These are phyloP conservation scores for Drosophila leontia DNA, from an alignment of 1,140 invertebrate genomes.

Conservation along the genomic window DNA sequence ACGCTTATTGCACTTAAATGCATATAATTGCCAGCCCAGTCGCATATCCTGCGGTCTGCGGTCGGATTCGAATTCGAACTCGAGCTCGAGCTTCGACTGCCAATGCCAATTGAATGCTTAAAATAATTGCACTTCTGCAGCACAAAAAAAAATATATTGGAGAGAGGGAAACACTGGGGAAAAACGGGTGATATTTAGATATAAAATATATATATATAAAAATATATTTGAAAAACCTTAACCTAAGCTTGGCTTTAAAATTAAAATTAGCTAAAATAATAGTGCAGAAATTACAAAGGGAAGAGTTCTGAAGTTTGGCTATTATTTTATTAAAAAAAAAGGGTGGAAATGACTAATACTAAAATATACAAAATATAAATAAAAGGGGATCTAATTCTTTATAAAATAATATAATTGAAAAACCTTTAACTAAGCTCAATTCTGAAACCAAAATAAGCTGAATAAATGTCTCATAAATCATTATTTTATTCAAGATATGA, in stretches of 20 bases:
- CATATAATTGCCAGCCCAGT: conserved; percentile 70
- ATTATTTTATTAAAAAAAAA: too few relatives aligned
- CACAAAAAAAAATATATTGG: background rate
- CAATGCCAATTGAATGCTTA: conserved; percentile 77
- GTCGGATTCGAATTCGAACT: conserved; percentile 59
- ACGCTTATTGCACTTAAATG: conserved; percentile 83
- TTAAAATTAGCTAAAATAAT: too few relatives aligned
- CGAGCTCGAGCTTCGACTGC: conserved; percentile 35
- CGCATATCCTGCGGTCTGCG: conserved; percentile 75
- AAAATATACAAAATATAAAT: too few relatives aligned
- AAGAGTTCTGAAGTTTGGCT: too few relatives aligned
- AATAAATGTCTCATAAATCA: background rate
- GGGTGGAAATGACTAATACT: too few relatives aligned
- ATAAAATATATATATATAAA: background rate
- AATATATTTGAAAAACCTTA: too few relatives aligned
- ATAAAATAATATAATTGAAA: too few relatives aligned
- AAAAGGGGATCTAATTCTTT: too few relatives aligned
- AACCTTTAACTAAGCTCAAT: too few relatives aligned
- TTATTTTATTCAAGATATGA: background rate
- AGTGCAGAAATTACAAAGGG: too few relatives aligned
- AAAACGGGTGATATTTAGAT: background rate
- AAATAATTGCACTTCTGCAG: conserved; percentile 71
- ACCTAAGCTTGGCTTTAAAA: too few relatives aligned
- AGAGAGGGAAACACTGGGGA: background rate
- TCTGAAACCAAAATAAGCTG: background rate